Conservation (phyloP, 2,797 vertebrate genomes). For the Paedocypris micromegethes region DNA sequence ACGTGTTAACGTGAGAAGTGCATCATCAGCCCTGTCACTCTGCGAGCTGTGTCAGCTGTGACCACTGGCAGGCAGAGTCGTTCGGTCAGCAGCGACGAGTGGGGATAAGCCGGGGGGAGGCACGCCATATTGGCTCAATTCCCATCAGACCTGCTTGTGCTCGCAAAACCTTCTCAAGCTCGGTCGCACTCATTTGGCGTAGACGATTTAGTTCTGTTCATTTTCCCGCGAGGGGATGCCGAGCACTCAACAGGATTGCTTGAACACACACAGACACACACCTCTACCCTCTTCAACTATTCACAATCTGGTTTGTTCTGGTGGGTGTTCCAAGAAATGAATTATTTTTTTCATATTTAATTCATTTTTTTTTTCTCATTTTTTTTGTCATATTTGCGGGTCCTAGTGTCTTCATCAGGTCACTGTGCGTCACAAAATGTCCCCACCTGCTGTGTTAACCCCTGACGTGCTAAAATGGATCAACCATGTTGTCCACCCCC, state of each 20-base stretch:
- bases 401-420: too few species aligned
- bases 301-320: slow-evolving; percentile 64
- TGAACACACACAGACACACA: slow-evolving; percentile 43
- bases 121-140: slow-evolving; percentile 16
- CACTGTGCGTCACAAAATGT: too few species aligned
- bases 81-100: slow-evolving; percentile 40
- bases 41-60: slow-evolving; percentile 30
- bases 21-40: slow-evolving; percentile 39
- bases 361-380: slow-evolving; percentile 3
- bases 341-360: slow-evolving; percentile 43
- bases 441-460: too few species aligned
- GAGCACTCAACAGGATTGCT: slow-evolving; percentile 52
- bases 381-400: slow-evolving; percentile 18
- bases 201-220: slow-evolving; percentile 63
- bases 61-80: slow-evolving; percentile 13
- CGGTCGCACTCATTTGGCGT: slow-evolving; percentile 56
- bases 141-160: slow-evolving; percentile 36
- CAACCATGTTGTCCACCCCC: too few species aligned
- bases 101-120: slow-evolving; percentile 34
- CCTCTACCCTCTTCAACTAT: slow-evolving; percentile 43
- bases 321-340: slow-evolving; percentile 65
- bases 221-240: slow-evolving; percentile 46
- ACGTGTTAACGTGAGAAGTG: slow-evolving; percentile 32
- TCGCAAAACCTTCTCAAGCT: slow-evolving; percentile 56
- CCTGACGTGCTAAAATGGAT: too few species aligned